Conservation (phyloP, 2,888 invertebrate species). For the Lepidocyrtoides sp. region DNA sequence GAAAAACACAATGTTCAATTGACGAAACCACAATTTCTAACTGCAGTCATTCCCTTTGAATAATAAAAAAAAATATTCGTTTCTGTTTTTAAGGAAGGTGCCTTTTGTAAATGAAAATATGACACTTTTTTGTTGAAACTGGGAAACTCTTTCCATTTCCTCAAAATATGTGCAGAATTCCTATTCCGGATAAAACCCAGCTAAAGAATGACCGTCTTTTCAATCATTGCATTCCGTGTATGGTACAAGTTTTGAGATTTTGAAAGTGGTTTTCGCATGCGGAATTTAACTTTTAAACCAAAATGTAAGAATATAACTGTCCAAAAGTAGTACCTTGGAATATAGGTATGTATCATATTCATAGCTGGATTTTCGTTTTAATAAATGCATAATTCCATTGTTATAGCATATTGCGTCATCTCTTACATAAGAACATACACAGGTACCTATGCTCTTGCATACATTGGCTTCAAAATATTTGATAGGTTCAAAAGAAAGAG, state of each 20-base stretch:
- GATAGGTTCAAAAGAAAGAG: too few relatives aligned
- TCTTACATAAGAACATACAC: too few relatives aligned
- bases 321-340: too few relatives aligned
- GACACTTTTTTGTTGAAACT: constrained; percentile 27
- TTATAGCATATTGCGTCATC: too few relatives aligned
- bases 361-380: too few relatives aligned
- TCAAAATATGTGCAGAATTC: constrained; percentile 17
- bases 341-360: too few relatives aligned
- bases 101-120: constrained; percentile 4
- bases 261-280: too few relatives aligned
- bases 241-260: not conserved
- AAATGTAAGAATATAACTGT: too few relatives aligned
- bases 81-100: constrained; percentile 19
- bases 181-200: not conserved
- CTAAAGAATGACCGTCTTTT: not conserved
- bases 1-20: not conserved
- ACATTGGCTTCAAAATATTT: too few relatives aligned
- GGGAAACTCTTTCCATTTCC: constrained; percentile 54
- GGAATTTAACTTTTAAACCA: too few relatives aligned
- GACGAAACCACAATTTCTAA: constrained; percentile 35
- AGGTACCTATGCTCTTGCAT: too few relatives aligned
- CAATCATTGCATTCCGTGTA: constrained; percentile 1
- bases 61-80: constrained; percentile 5
- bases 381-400: too few relatives aligned
- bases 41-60: not conserved